Evolutionary conservation across 2,888 invertebrate genomes (phyloP), one percentile per base, ranked within the genome.

Genomic region (Ochropleura leucogaster): DNA sequence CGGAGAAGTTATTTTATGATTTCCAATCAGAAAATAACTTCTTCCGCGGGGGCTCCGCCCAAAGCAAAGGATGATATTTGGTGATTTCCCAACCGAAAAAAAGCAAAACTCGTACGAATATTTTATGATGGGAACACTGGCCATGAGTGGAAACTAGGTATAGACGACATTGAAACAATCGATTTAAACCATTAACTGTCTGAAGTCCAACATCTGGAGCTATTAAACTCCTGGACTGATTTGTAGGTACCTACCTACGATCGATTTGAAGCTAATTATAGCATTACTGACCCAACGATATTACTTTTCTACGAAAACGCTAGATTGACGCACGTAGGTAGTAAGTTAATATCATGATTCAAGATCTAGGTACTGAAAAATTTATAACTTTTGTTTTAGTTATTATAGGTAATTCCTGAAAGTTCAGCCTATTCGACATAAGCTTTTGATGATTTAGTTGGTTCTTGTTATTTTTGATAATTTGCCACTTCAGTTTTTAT

Each of bases 131-230:
- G 63, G 81, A 85, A 82, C 14, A 53, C 63, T 59, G 47, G 12
- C 84, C 69, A 79, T 72, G 44, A 10, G 70, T 83, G 64, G 57
- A 65, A 64, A 69, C 68, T 30, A 49, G 53, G 42, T 42, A 60
- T 63, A n/a, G 42, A 72, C 68, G 72, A 62, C 59, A 66, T 12
- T 16, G 42, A 63, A 77, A 57, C 68, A 73, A 80, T 85, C 75
- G 55, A 85, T 85, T 62, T 10, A 30, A 62, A 57, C 64, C 65
- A 74, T 74, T 47, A 71, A 47, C 79, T 64, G 49, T 74, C 66
- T 49, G 82, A 74, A 79, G 68, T 59, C 30, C 12, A 79, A 80
- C 85, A 85, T 75, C 82, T 85, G 84, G 49, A 59, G 59, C 59
- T 49, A 77, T 80, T 66, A 68, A 73, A 70, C 65, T 75, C 62